A percentile compares a stretch with the other conserved stretches of the same genome.
Conservation (phyloP, 2,888 invertebrate species). For the Apotomis turbidana region DNA sequence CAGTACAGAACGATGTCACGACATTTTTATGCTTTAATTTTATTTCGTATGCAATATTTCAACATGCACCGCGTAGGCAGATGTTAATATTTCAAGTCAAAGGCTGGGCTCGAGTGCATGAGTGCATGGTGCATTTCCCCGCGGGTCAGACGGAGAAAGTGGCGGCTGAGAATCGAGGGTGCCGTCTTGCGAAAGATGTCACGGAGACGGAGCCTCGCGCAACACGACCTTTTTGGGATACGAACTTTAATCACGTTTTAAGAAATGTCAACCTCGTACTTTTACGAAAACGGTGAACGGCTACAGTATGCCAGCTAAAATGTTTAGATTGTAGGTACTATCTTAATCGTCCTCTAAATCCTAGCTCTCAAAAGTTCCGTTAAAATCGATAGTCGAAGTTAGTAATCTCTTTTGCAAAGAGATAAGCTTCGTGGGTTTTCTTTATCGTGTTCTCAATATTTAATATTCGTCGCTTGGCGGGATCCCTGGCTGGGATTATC, state of each 20-base stretch:
- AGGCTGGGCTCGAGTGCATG: conserved; percentile 46
- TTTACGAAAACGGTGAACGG: conserved; percentile 6
- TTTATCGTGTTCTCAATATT: conserved; percentile 60
- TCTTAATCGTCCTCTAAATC: conserved; percentile 57
- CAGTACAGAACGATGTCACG: conserved; percentile 24
- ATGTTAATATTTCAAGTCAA: conserved; percentile 42
- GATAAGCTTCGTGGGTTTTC: conserved; percentile 63
- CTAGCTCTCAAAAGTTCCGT: conserved; percentile 59
- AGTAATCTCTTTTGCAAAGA: conserved; percentile 61
- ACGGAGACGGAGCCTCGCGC: conserved; percentile 49
- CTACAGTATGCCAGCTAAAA: neutral
- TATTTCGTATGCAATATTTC: conserved; percentile 28
- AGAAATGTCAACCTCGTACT: conserved; percentile 20
- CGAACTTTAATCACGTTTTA: conserved; percentile 29
- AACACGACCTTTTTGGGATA: conserved; percentile 57
- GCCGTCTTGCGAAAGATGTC: conserved; percentile 69
- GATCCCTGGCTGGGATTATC: conserved; percentile 46
- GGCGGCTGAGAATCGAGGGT: conserved; percentile 64
- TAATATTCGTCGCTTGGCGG: conserved; percentile 55
- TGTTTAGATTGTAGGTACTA: conserved; percentile 48
- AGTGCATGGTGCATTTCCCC: conserved; percentile 58
- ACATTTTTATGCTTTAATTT: conserved; percentile 27
- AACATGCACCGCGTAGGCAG: conserved; percentile 33
- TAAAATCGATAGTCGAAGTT: conserved; percentile 65
- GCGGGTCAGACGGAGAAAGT: conserved; percentile 70